Evolutionary conservation across 2,797 vertebrate genomes (phyloP), one percentile per base, ranked within the genome.

Genomic region (Heliangelus exortis): DNA sequence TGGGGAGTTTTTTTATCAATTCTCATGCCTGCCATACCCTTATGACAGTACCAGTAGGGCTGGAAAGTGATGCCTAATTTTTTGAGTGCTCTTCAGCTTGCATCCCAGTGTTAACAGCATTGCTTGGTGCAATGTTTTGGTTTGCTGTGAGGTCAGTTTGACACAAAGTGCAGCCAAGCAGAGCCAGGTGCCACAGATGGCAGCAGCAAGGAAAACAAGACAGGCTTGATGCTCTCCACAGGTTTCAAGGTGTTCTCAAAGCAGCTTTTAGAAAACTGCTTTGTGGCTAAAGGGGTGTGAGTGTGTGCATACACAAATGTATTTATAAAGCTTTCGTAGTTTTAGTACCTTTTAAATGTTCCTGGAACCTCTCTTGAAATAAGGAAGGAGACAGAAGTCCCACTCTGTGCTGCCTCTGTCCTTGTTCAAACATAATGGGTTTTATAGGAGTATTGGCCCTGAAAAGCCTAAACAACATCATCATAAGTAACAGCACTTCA

Each of bases 111-210:
- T 79, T 96, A 94, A 73, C 73, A 95, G 41, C 51, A 19, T 91
- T 93, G 71, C 87, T 69, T 59, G 50, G 26, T 89, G 76, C 78
- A 79, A 74, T 84, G 39, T 91, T 94, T 96, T 84, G 67, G 41
- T 87, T 94, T 88, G 63, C 63, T 91, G 39, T 91, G 90, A 90
- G 93, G 95, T 95, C 93, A 93, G 74, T 91, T 93, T 96, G 93
- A 91, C 89, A 93, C 73, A 74, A 51, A 86, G 82, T 67, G 59
- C 85, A 94, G 51, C 59, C 80, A 66, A 92, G 92, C 96, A 84
- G 86, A 88, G 72, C 89, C 53, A 69, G 91, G 76, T 91, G 82
- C 89, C n/a, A 23, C 81, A 75, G 82, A 84, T 81, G 80, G 92
- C 73, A 90, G 85, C 45, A 67, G 76, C 59, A 88, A 92, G 66